A percentile compares a stretch with the other conserved stretches of the same genome.
These are phyloP conservation scores for Barbus barbus DNA, from an alignment of 2,113 vertebrate species.

Conservation along the genomic window DNA sequence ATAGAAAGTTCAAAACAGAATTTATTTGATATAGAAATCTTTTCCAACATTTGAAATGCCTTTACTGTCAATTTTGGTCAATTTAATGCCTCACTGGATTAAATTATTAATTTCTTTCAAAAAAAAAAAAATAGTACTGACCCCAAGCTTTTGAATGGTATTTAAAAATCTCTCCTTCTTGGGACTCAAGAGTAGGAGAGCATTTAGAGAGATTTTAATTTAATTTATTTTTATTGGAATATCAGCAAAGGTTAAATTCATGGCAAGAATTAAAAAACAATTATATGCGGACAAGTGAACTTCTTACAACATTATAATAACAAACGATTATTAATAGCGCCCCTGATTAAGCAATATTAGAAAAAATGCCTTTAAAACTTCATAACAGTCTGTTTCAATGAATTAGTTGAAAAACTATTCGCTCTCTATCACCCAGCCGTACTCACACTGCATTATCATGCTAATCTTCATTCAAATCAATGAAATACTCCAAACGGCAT, in stretches of 20 bases:
- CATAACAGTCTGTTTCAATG: neutral
- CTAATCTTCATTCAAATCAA: neutral
- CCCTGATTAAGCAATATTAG: neutral
- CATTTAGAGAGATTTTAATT: neutral
- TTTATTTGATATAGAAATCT: too few species aligned
- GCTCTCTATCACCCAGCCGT: neutral
- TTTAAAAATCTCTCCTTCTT: neutral
- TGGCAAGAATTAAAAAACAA: neutral
- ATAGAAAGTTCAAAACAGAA: too few species aligned
- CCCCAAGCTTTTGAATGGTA: too few species aligned
- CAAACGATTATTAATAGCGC: neutral
- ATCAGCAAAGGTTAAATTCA: neutral
- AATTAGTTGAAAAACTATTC: neutral
- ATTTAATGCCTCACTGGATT: neutral
- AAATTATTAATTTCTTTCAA: neutral
- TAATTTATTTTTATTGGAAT: neutral
- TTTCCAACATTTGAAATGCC: neutral
- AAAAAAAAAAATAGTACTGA: too few species aligned
- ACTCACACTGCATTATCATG: neutral
- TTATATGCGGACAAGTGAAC: neutral
- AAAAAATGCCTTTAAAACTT: neutral
- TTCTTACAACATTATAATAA: neutral
- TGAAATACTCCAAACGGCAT: neutral
- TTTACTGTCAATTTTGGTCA: too few species aligned
- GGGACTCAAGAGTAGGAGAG: neutral